Evolutionary conservation across 1,140 invertebrate genomes (phyloP).

Genomic region (Hestina assimilis): DNA sequence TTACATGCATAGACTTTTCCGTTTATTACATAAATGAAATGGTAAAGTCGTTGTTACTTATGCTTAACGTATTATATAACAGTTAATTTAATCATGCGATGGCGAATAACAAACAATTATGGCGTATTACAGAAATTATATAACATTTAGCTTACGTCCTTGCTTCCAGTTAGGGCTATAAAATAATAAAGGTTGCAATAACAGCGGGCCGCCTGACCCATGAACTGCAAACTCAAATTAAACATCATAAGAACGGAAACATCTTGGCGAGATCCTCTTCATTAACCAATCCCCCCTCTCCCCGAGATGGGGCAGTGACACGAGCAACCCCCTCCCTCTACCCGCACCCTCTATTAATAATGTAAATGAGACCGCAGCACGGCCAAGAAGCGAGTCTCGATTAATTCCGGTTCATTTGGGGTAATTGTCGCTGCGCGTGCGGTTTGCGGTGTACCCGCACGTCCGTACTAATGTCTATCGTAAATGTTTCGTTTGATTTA

Average conservation of each 20-base stretch:
- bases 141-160: neutral
- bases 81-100: too few relatives aligned
- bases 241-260: conserved; percentile 76
- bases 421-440: conserved; percentile 73
- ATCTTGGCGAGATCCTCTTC: conserved; percentile 74
- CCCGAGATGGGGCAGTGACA: conserved; percentile 60
- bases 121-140: neutral
- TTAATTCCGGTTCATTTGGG: conserved; percentile 78
- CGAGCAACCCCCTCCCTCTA: conserved; percentile 24
- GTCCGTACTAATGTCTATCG: conserved; percentile 38
- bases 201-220: conserved; percentile 62
- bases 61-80: too few relatives aligned
- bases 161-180: conserved; percentile 1
- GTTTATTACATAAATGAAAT: too few relatives aligned
- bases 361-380: conserved; percentile 76
- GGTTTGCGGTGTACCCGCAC: conserved; percentile 54
- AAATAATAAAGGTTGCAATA: conserved; percentile 48
- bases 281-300: too few relatives aligned
- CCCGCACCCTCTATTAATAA: conserved; percentile 73
- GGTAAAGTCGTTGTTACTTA: too few relatives aligned
- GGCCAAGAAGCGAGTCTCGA: conserved; percentile 75
- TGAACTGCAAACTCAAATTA: conserved; percentile 73
- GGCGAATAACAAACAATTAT: too few relatives aligned
- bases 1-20: too few relatives aligned
- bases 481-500: conserved; percentile 36